A percentile compares a stretch with the other conserved stretches of the same genome.
Evolutionary conservation across 1,140 invertebrate species (phyloP).

Genomic region (Conus ventricosus): DNA sequence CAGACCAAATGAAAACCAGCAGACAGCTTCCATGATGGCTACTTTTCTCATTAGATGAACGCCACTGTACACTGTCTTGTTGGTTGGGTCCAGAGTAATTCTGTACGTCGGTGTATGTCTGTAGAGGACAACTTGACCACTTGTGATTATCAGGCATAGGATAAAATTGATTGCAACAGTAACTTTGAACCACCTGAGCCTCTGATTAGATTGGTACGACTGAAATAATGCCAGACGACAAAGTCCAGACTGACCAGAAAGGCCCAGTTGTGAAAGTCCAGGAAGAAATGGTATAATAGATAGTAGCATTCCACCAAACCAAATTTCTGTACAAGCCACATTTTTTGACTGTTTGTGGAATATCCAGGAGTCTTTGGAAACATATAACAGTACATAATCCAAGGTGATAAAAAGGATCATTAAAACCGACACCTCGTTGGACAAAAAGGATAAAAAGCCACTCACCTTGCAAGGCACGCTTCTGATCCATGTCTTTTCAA

Average conservation of each 20-base stretch:
- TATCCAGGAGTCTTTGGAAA: neutral
- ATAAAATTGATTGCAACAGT: neutral
- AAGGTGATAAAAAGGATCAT: neutral
- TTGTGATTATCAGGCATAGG: neutral
- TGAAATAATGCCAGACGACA: neutral
- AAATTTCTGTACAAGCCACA: neutral
- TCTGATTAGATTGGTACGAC: neutral
- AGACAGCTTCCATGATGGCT: neutral
- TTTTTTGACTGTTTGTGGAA: neutral
- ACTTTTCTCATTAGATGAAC: neutral
- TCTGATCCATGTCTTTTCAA: neutral
- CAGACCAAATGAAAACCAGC: neutral
- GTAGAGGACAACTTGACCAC: neutral
- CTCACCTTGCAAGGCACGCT: neutral
- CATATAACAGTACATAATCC: neutral
- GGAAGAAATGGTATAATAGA: neutral
- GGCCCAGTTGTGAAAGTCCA: neutral
- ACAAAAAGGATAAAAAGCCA: neutral
- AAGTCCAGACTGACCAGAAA: neutral
- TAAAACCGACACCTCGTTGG: neutral
- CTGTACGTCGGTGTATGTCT: neutral
- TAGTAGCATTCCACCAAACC: neutral
- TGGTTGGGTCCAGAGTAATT: neutral
- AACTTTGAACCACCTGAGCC: neutral
- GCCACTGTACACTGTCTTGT: neutral